Percentiles rank a stretch among this genome's conserved stretches.
Evolutionary conservation across 1,140 invertebrate species (phyloP).

Genomic region (Platyura marginata): DNA sequence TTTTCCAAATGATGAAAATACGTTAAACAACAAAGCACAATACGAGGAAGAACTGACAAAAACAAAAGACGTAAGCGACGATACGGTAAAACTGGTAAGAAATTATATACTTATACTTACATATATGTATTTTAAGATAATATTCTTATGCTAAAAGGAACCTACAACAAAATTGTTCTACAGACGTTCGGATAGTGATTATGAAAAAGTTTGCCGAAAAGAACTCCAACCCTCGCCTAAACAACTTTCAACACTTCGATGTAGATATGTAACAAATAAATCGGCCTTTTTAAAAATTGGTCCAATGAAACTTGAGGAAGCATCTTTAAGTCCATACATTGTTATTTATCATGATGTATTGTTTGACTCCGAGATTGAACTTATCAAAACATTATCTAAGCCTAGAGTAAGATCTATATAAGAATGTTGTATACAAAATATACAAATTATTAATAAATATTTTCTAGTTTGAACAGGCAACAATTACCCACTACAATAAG

Average conservation of each 20-base stretch:
- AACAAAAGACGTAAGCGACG: slow-evolving; percentile 24
- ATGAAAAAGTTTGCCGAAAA: slow-evolving; percentile 82
- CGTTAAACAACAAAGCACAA: slow-evolving; percentile 67
- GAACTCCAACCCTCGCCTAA: slow-evolving; percentile 45
- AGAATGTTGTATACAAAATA: too few species aligned
- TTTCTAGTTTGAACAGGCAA: slow-evolving; percentile 74
- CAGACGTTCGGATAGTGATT: slow-evolving; percentile 27
- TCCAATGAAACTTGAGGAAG: slow-evolving; percentile 83
- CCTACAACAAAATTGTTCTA: background rate
- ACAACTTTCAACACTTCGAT: slow-evolving; percentile 37
- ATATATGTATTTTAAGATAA: too few species aligned
- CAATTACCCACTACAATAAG: slow-evolving; percentile 89
- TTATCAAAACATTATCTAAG: slow-evolving; percentile 38
- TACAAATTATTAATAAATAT: too few species aligned
- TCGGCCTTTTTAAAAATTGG: slow-evolving; percentile 62
- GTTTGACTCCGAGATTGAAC: slow-evolving; percentile 66
- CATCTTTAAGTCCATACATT: slow-evolving; percentile 67
- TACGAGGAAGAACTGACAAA: slow-evolving; percentile 53
- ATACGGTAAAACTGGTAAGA: too few species aligned
- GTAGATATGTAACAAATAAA: slow-evolving; percentile 56
- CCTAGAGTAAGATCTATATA: slow-evolving; percentile 62
- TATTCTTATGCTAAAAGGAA: too few species aligned
- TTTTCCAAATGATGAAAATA: slow-evolving; percentile 64
- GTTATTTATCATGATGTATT: slow-evolving; percentile 81
- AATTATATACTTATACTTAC: too few species aligned